Percentiles rank a stretch among this genome's conserved stretches.
Conservation (phyloP, 1,140 invertebrate species). For the Philotrypesis tridentata region DNA sequence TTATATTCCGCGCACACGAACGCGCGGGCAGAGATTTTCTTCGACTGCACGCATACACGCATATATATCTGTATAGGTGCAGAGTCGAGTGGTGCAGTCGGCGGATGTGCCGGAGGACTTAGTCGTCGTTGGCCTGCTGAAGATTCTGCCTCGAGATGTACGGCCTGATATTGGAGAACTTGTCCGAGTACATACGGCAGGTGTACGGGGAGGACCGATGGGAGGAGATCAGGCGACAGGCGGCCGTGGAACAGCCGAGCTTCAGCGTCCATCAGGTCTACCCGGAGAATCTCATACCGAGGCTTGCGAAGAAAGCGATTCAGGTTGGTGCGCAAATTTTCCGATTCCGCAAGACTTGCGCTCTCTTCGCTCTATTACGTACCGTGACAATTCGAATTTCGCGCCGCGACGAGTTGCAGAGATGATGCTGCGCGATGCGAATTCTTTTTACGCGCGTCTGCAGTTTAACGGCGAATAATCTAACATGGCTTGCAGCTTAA, state of each 20-base stretch:
- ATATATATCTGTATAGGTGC: no score
- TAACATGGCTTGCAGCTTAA: no score
- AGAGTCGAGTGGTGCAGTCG: background rate
- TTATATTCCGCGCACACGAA: no score
- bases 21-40: no score
- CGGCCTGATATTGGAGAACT: conserved; percentile 93
- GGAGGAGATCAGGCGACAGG: conserved; percentile 88
- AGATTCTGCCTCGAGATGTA: conserved; percentile 81
- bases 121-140: background rate
- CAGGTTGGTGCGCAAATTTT: conserved; percentile 74
- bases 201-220: conserved; percentile 94
- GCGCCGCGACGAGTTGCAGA: no score
- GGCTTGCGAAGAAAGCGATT: conserved; percentile 88
- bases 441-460: no score
- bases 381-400: no score
- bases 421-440: no score
- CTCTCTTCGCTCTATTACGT: no score
- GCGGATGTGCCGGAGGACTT: background rate
- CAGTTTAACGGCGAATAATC: no score
- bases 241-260: conserved; percentile 87
- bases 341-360: no score
- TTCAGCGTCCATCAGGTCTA: conserved; percentile 96
- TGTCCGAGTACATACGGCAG: conserved; percentile 91
- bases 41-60: no score
- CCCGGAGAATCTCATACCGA: conserved; percentile 89